Evolutionary conservation across 2,888 invertebrate species (phyloP).

Genomic region (Pimpla rufipes): DNA sequence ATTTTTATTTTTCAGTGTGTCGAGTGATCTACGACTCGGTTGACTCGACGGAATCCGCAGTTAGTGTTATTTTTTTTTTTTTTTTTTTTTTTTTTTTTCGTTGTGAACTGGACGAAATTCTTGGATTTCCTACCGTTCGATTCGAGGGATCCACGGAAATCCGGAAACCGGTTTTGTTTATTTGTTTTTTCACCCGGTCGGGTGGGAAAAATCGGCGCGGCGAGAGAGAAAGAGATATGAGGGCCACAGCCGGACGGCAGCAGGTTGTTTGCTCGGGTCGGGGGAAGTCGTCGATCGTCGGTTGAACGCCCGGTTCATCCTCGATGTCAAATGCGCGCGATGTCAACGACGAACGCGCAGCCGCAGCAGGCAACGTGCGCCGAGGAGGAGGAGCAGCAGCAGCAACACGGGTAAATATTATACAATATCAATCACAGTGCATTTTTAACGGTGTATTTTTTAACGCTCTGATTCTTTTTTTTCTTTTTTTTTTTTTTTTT

Average conservation of each 20-base stretch:
- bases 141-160: too few relatives aligned
- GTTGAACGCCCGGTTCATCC: slow-evolving; percentile 59
- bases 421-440: background rate
- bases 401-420: slow-evolving; percentile 61
- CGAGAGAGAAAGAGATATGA: slow-evolving; percentile 53
- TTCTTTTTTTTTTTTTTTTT: background rate
- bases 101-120: too few relatives aligned
- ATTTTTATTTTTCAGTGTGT: too few relatives aligned
- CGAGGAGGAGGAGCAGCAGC: slow-evolving; percentile 75
- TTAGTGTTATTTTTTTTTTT: too few relatives aligned
- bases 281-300: slow-evolving; percentile 40
- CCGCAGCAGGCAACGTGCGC: slow-evolving; percentile 72
- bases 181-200: slow-evolving; percentile 51
- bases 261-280: slow-evolving; percentile 47
- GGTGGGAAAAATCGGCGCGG: background rate
- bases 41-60: too few relatives aligned
- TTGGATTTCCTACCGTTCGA: too few relatives aligned
- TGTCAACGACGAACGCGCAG: slow-evolving; percentile 80
- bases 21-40: too few relatives aligned
- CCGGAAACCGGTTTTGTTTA: background rate
- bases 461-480: background rate
- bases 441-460: background rate
- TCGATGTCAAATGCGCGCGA: slow-evolving; percentile 70
- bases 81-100: too few relatives aligned
- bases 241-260: slow-evolving; percentile 47